Evolutionary conservation across 2,113 vertebrate species (phyloP).

Genomic region (Aspidoscelis tigris): DNA sequence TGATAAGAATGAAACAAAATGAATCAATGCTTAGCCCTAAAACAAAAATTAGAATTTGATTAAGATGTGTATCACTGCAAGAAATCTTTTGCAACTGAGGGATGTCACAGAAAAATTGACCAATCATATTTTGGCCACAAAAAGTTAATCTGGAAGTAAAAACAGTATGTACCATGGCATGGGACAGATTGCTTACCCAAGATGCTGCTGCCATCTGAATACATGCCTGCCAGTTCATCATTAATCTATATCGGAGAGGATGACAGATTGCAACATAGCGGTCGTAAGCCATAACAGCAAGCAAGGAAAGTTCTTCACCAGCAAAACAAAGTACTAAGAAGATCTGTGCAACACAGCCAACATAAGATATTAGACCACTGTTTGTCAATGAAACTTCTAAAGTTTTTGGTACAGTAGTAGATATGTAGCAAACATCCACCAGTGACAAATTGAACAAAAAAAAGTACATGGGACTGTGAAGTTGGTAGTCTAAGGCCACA

Average conservation of each 20-base stretch:
- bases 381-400: not conserved
- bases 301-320: not conserved
- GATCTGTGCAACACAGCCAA: not conserved
- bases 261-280: not conserved
- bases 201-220: slow-evolving; percentile 2
- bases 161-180: not conserved
- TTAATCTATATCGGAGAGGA: not conserved
- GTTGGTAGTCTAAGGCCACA: not conserved
- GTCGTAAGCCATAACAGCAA: not conserved
- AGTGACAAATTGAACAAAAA: slow-evolving; percentile 3
- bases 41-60: not conserved
- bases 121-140: not conserved
- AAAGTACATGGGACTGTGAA: slow-evolving; percentile 16
- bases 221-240: slow-evolving; percentile 3
- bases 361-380: not conserved
- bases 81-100: slow-evolving; percentile 13
- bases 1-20: not conserved
- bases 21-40: not conserved
- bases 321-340: not conserved
- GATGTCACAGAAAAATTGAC: slow-evolving; percentile 1
- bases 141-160: slow-evolving; percentile 4
- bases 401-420: not conserved
- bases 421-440: not conserved
- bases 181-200: not conserved
- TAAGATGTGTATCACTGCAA: not conserved